Evolutionary conservation across 2,113 vertebrate species (phyloP).

Genomic region (Egretta garzetta): DNA sequence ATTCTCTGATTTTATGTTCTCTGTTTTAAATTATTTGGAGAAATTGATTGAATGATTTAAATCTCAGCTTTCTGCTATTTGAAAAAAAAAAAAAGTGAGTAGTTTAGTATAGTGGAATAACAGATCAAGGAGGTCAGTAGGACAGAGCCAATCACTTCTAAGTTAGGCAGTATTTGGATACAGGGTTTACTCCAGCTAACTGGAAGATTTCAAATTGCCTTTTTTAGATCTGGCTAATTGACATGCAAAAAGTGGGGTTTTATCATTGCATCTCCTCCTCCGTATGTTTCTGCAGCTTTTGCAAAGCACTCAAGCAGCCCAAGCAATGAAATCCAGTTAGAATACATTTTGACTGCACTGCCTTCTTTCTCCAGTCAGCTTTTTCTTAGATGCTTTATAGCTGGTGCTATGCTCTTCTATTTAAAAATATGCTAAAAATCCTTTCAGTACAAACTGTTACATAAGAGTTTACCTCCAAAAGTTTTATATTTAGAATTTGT

Average conservation of each 20-base stretch:
- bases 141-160: not conserved
- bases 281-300: not conserved
- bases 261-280: not conserved
- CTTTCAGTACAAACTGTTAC: not conserved
- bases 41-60: not conserved
- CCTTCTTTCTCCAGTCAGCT: not conserved
- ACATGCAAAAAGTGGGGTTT: not conserved
- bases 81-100: not conserved
- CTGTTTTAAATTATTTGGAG: not conserved
- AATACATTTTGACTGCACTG: not conserved
- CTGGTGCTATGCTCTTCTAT: not conserved
- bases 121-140: not conserved
- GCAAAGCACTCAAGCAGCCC: not conserved
- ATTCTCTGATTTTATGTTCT: not conserved
- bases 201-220: not conserved
- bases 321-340: not conserved
- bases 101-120: not conserved
- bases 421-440: not conserved
- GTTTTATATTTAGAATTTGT: not conserved
- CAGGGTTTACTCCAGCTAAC: not conserved
- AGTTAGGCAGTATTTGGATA: not conserved
- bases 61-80: not conserved
- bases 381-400: not conserved
- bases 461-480: not conserved
- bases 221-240: not conserved